These are phyloP conservation scores for Cheilinus undulatus DNA, from an alignment of 2,113 vertebrate species.

Conservation along the genomic window DNA sequence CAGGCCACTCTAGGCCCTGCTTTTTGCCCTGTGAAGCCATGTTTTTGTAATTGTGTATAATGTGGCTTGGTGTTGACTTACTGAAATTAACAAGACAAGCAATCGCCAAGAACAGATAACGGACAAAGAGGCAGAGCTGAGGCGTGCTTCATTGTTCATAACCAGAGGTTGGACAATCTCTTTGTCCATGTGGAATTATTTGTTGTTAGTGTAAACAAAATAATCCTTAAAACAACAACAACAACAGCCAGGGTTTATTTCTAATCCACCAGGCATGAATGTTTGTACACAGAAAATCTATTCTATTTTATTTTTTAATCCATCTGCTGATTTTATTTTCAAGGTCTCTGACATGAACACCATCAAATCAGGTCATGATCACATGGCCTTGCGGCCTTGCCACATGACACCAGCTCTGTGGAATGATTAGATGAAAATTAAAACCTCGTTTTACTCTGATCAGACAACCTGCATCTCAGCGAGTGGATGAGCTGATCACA, in stretches of 20 bases:
- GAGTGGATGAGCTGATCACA: no score
- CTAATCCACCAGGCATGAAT: background rate
- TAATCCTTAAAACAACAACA: background rate
- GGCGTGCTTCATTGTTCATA: no score
- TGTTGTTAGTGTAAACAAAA: background rate
- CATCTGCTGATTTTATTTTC: background rate
- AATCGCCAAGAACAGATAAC: no score
- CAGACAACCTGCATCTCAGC: slow-evolving; percentile 27
- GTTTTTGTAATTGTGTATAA: no score
- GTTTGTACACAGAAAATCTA: background rate
- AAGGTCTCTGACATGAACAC: background rate
- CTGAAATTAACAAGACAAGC: no score
- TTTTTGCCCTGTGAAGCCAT: no score
- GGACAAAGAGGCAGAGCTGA: no score
- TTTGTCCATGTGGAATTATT: background rate
- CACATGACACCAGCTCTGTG: background rate
- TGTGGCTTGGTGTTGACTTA: no score
- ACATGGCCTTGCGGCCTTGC: background rate
- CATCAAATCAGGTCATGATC: background rate
- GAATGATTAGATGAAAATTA: slow-evolving; percentile 31
- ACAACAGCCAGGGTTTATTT: no score
- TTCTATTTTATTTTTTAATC: background rate
- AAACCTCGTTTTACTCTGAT: slow-evolving; percentile 33
- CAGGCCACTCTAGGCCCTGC: no score
- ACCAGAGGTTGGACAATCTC: background rate